phyloP scores from a whole-genome alignment of 2,888 invertebrate genomes.

The Nemotelus pantherinus region DNA sequence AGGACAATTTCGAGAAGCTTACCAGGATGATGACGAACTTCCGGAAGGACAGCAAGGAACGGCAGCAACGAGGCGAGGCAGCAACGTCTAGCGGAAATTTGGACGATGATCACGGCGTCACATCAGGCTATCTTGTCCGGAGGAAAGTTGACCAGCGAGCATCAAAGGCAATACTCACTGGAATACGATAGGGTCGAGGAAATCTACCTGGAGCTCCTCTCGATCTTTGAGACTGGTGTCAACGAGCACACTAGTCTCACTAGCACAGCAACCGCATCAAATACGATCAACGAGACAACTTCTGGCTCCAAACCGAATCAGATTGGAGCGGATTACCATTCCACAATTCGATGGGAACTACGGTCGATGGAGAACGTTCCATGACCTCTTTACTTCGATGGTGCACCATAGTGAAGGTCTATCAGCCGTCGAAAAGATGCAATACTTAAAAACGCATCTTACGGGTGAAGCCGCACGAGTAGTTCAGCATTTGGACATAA shows the following conservation, averaged over 20 bases:
- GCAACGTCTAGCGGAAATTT: background rate
- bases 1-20: background rate
- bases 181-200: too few species aligned
- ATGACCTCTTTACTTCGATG: background rate
- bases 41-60: background rate
- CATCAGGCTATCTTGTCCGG: too few species aligned
- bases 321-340: too few species aligned
- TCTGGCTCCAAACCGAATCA: too few species aligned
- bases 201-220: too few species aligned
- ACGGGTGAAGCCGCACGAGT: background rate
- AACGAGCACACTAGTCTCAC: too few species aligned
- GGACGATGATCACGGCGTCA: background rate
- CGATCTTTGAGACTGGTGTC: too few species aligned
- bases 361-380: background rate
- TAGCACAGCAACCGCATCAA: too few species aligned
- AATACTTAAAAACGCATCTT: background rate
- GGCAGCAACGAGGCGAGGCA: background rate
- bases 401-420: background rate
- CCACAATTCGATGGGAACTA: background rate
- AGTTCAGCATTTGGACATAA: too few species aligned
- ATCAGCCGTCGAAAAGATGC: background rate
- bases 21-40: background rate
- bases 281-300: too few species aligned
- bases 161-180: too few species aligned
- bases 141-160: too few species aligned